Evolutionary conservation across 2,113 vertebrate genomes (phyloP).

Genomic region (Calidris pugnax): DNA sequence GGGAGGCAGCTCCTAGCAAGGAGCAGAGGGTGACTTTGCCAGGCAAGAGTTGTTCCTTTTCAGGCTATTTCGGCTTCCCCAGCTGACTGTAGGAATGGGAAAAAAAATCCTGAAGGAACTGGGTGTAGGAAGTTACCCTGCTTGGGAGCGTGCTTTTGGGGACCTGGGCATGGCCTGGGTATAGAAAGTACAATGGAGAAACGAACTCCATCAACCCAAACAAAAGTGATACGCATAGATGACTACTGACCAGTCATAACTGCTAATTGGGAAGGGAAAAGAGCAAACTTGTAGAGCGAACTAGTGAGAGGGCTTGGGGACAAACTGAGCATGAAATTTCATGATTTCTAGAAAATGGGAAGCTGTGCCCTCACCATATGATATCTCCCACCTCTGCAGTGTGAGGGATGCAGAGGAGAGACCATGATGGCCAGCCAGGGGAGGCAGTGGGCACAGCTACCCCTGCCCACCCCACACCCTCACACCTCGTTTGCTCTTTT

Average conservation of each 20-base stretch:
- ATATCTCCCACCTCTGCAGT: neutral
- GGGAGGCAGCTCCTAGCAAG: neutral
- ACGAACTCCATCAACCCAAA: neutral
- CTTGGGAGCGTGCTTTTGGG: neutral
- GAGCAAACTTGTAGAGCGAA: neutral
- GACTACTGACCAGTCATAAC: neutral
- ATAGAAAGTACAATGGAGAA: neutral
- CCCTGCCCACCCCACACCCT: neutral
- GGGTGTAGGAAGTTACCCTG: neutral
- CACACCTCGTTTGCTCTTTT: neutral
- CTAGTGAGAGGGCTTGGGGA: neutral
- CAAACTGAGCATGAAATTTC: rapidly evolving
- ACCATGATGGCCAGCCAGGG: neutral
- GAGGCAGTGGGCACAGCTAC: no score
- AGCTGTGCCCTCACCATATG: neutral
- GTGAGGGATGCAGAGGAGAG: neutral
- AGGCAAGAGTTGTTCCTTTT: neutral
- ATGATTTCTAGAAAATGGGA: neutral
- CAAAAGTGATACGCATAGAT: neutral
- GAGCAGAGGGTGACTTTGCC: rapidly evolving
- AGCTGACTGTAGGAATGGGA: neutral
- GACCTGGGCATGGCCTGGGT: neutral
- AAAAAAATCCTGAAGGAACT: neutral
- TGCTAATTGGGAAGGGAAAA: neutral
- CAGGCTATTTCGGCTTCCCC: neutral